phyloP scores from a whole-genome alignment of 2,888 invertebrate genomes.

The Ferrisia virgata region DNA sequence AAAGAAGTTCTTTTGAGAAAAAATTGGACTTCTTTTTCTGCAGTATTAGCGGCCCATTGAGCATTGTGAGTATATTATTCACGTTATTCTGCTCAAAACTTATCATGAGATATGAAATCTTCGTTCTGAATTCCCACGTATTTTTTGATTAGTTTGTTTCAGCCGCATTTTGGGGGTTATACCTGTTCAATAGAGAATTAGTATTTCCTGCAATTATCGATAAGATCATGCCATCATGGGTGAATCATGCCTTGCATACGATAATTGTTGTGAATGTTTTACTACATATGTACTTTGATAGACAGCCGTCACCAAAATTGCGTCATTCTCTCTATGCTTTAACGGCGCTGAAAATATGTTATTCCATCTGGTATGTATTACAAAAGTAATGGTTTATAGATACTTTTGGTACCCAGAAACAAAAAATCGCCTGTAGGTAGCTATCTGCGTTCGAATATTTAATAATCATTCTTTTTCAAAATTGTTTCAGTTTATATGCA shows the following conservation, averaged over 20 bases:
- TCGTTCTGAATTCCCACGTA: too few relatives aligned
- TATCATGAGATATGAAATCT: not conserved
- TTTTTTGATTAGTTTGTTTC: conserved; percentile 56
- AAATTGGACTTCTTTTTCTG: not conserved
- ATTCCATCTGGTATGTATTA: not conserved
- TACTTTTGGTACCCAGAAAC: too few relatives aligned
- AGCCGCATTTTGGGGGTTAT: conserved; percentile 59
- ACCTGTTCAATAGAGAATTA: conserved; percentile 59
- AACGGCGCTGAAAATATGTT: not conserved
- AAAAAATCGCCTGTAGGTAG: too few relatives aligned
- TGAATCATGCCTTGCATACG: conserved; percentile 62
- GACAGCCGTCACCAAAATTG: not conserved
- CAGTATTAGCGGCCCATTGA: conserved; percentile 16
- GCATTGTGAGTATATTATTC: conserved; percentile 20
- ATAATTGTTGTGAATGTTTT: conserved; percentile 57
- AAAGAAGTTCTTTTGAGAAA: not conserved
- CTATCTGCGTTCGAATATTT: too few relatives aligned
- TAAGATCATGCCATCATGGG: conserved; percentile 58
- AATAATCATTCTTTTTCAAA: too few relatives aligned
- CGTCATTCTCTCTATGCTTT: not conserved
- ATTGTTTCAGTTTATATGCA: conserved; percentile 52
- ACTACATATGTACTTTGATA: not conserved
- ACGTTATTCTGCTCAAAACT: not conserved
- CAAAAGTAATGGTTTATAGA: not conserved
- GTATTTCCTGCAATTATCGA: conserved; percentile 59